phyloP scores from a whole-genome alignment of 1,140 invertebrate species.

The Brachionus plicatilis region DNA sequence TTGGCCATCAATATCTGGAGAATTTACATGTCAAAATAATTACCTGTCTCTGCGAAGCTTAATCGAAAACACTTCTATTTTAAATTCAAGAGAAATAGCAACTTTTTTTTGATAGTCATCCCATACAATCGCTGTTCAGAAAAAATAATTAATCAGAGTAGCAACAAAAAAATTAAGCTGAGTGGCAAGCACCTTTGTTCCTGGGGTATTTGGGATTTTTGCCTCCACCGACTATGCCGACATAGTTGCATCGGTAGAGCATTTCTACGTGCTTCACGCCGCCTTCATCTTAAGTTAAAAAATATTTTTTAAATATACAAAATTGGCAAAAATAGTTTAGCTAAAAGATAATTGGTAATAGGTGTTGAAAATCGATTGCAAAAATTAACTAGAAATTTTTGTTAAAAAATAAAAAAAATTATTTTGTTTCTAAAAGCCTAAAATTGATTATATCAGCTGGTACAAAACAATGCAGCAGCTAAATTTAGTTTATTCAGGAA shows the following conservation, averaged over 20 bases:
- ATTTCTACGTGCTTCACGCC: constrained; percentile 91
- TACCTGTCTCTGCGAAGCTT: constrained; percentile 74
- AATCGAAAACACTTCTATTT: constrained; percentile 79
- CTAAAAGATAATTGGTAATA: neutral
- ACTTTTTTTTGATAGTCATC: constrained; percentile 89
- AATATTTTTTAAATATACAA: neutral
- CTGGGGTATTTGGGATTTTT: constrained; percentile 80
- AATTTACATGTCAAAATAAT: neutral
- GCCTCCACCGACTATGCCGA: constrained; percentile 89
- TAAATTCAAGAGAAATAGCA: constrained; percentile 87
- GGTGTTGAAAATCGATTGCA: neutral
- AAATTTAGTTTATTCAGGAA: too few relatives aligned
- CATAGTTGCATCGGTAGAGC: constrained; percentile 93
- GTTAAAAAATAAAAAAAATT: too few relatives aligned
- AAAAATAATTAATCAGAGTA: neutral
- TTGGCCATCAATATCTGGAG: neutral
- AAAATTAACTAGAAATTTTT: too few relatives aligned
- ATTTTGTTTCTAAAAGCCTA: too few relatives aligned
- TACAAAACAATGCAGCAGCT: too few relatives aligned
- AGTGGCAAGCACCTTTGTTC: constrained; percentile 67
- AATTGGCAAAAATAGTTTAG: too few relatives aligned
- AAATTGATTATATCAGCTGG: too few relatives aligned
- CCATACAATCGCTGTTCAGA: constrained; percentile 80
- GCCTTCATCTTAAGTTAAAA: constrained; percentile 58
- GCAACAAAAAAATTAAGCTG: neutral